These are phyloP conservation scores for Drosophila chauvacae DNA, from an alignment of 1,140 invertebrate species.

Conservation along the genomic window DNA sequence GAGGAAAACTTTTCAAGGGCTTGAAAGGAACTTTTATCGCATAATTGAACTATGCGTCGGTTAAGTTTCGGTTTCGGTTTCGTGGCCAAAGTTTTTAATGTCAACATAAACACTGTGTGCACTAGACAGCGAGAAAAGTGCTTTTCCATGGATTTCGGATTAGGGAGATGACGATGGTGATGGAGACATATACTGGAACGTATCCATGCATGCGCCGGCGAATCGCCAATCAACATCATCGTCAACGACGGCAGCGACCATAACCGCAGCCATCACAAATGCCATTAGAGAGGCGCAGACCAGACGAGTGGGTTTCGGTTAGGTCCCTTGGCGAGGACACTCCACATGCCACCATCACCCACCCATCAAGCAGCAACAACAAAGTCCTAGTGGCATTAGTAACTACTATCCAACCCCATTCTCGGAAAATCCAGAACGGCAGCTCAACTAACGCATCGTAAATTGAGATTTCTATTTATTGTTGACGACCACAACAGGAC, in stretches of 20 bases:
- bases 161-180: conserved; percentile 29
- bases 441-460: conserved; percentile 73
- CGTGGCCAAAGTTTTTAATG: conserved; percentile 61
- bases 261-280: conserved; percentile 79
- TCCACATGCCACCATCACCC: not conserved
- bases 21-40: conserved; percentile 58
- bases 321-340: conserved; percentile 30
- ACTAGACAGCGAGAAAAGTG: conserved; percentile 49
- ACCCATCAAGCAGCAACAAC: conserved; percentile 22
- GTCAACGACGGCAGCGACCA: conserved; percentile 68
- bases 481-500: conserved; percentile 47
- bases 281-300: conserved; percentile 72
- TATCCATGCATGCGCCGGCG: conserved; percentile 63
- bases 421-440: conserved; percentile 19
- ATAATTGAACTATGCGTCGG: conserved; percentile 55
- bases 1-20: conserved; percentile 67
- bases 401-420: conserved; percentile 25
- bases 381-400: conserved; percentile 39
- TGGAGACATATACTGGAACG: conserved; percentile 26
- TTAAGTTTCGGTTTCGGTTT: conserved; percentile 48
- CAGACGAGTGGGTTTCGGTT: conserved; percentile 24
- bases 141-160: conserved; percentile 49
- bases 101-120: conserved; percentile 60
- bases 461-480: conserved; percentile 83
- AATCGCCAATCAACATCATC: conserved; percentile 81